Conservation (phyloP, 2,888 invertebrate genomes). For the Apamea anceps region DNA sequence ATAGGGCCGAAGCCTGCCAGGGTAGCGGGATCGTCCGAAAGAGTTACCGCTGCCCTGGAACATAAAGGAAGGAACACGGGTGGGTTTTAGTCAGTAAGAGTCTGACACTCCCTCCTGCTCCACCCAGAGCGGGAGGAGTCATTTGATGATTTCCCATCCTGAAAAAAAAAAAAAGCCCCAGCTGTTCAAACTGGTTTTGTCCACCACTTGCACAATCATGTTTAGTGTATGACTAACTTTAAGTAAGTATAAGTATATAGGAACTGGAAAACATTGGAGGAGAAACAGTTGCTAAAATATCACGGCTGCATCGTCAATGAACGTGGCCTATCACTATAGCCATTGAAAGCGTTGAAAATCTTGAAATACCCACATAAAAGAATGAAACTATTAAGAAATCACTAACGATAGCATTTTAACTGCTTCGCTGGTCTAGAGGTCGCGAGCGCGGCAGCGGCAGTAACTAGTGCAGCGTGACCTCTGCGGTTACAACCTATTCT, state of each 20-base stretch:
- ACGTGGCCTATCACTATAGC: slow-evolving; percentile 33
- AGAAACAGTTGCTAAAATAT: slow-evolving; percentile 1
- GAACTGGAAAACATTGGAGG: neutral
- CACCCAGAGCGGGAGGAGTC: too few relatives aligned
- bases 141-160: too few relatives aligned
- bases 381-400: slow-evolving; percentile 14
- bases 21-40: too few relatives aligned
- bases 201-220: neutral
- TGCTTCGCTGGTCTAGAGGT: neutral
- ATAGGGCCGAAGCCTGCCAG: too few relatives aligned
- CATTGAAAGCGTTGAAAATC: slow-evolving; percentile 21
- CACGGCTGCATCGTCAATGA: neutral
- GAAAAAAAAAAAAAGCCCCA: too few relatives aligned
- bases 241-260: neutral
- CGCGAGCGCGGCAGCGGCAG: neutral
- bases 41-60: too few relatives aligned
- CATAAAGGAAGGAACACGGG: too few relatives aligned
- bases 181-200: neutral
- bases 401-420: neutral
- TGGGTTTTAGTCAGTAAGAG: too few relatives aligned
- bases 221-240: too few relatives aligned
- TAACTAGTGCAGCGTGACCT: neutral
- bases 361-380: slow-evolving; percentile 1
- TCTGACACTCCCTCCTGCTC: too few relatives aligned
- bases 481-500: too few relatives aligned